Percentiles rank a stretch among this genome's conserved stretches.
Conservation (phyloP, 2,888 invertebrate species). For the Acanthococcus lagerstroemiae region DNA sequence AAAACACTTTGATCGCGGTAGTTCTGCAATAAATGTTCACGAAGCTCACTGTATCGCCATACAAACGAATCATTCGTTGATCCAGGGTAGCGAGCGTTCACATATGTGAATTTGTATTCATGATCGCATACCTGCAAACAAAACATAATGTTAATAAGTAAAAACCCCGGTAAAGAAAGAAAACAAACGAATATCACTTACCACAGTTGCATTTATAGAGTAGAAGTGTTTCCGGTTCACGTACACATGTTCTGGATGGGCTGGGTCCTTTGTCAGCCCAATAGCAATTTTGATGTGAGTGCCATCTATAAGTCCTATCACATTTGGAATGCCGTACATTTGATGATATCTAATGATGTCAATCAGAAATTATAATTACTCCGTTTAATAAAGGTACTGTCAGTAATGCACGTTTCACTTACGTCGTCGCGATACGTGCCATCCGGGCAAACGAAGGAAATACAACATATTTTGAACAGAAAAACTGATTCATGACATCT, state of each 20-base stretch:
- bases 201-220: slow-evolving; percentile 9
- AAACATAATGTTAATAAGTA: no score
- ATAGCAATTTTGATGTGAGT: slow-evolving; percentile 7
- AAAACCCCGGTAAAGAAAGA: no score
- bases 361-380: no score
- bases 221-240: slow-evolving; percentile 6
- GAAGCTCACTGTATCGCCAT: background rate
- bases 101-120: background rate
- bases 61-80: background rate
- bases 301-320: slow-evolving; percentile 12
- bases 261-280: background rate
- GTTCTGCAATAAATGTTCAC: background rate
- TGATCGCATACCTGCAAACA: slow-evolving; percentile 15
- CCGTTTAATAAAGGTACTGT: no score
- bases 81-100: slow-evolving; percentile 6
- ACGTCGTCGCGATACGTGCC: no score
- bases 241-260: slow-evolving; percentile 13
- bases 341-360: slow-evolving; percentile 3
- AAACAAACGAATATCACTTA: no score
- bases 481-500: slow-evolving; percentile 1
- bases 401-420: no score
- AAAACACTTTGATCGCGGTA: background rate
- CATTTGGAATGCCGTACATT: background rate
- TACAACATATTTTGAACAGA: slow-evolving; percentile 12
- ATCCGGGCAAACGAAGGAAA: slow-evolving; percentile 18